These are phyloP conservation scores for Drosophila kanapiae DNA, from an alignment of 1,140 invertebrate genomes.

Conservation along the genomic window DNA sequence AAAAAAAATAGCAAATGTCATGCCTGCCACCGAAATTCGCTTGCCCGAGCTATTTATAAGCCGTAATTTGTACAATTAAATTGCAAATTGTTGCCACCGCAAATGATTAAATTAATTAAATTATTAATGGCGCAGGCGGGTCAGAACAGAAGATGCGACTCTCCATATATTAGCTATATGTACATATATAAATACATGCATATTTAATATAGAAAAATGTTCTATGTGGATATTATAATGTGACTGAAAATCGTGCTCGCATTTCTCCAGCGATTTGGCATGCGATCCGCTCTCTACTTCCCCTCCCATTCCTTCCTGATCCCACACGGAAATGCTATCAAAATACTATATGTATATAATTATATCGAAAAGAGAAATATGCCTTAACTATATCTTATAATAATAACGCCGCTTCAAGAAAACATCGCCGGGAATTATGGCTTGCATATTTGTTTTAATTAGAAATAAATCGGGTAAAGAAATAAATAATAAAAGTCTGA, in stretches of 20 bases:
- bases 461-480: not conserved
- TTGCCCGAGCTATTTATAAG: constrained; percentile 35
- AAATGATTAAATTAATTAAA: constrained; percentile 77
- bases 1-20: not conserved
- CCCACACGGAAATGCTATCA: constrained; percentile 17
- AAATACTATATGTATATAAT: not conserved
- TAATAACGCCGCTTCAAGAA: not conserved
- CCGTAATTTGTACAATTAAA: constrained; percentile 75
- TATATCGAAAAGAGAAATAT: not conserved
- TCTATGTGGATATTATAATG: not conserved
- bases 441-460: not conserved
- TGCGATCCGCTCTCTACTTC: constrained; percentile 18
- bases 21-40: constrained; percentile 19
- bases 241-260: constrained; percentile 50
- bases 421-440: too few species aligned
- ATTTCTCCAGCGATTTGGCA: constrained; percentile 62
- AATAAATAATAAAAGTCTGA: not conserved
- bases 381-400: not conserved
- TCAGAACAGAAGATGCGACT: constrained; percentile 26
- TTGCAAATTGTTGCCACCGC: constrained; percentile 61
- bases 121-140: constrained; percentile 52
- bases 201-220: constrained; percentile 1
- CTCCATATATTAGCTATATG: constrained; percentile 5
- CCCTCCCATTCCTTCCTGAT: constrained; percentile 7
- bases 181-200: not conserved